These are phyloP conservation scores for Phrynocephalus forsythii DNA, from an alignment of 2,797 vertebrate species.

Conservation along the genomic window DNA sequence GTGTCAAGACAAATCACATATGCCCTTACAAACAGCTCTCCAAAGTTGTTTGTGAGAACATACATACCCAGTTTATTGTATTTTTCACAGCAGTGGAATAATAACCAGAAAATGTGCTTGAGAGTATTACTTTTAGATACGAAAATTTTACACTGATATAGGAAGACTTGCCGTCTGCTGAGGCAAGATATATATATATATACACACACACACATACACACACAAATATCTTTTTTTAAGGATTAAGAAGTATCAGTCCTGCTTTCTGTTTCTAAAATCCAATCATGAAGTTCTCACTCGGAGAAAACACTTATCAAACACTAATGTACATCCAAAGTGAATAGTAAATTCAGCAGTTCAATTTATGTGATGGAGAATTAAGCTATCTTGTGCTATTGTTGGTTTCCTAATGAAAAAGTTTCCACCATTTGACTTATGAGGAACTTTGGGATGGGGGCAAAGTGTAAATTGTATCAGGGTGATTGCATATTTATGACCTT, in stretches of 20 bases:
- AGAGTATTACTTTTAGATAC: conserved; percentile 21
- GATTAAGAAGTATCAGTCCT: conserved; percentile 33
- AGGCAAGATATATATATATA: background rate
- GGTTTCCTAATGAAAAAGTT: conserved; percentile 39
- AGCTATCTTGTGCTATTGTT: background rate
- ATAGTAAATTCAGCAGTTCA: conserved; percentile 24
- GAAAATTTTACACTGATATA: background rate
- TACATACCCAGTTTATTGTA: conserved; percentile 34
- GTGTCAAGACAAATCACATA: conserved; percentile 43
- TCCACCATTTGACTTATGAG: conserved; percentile 25
- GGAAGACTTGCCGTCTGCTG: conserved; percentile 19
- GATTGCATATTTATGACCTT: background rate
- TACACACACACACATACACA: background rate
- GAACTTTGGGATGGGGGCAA: background rate
- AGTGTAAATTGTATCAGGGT: conserved; percentile 3
- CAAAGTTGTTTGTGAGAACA: conserved; percentile 36
- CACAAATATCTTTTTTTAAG: background rate
- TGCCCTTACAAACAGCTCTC: conserved; percentile 38
- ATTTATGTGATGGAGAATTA: conserved; percentile 22
- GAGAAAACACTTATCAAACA: conserved; percentile 10
- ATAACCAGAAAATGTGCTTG: conserved; percentile 1
- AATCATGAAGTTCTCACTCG: conserved; percentile 22
- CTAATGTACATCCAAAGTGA: conserved; percentile 20
- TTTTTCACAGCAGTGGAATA: conserved; percentile 13
- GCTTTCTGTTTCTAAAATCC: conserved; percentile 11